These are phyloP conservation scores for Trematocara marginatum DNA, from an alignment of 2,113 vertebrate species.

Conservation along the genomic window DNA sequence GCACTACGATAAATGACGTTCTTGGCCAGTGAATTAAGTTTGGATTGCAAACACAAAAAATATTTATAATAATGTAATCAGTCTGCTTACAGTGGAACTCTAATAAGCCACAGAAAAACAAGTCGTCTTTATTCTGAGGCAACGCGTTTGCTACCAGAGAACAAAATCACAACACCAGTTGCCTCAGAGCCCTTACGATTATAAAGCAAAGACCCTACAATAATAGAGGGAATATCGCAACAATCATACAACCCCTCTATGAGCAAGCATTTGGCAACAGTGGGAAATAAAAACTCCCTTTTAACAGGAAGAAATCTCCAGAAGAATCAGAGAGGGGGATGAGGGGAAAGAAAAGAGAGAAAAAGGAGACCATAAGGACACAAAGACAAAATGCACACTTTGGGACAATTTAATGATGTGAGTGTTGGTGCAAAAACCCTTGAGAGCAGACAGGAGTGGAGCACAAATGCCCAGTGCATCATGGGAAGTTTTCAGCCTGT, in stretches of 20 bases:
- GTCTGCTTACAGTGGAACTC: not conserved
- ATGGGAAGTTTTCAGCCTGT: not conserved
- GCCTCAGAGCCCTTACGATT: not conserved
- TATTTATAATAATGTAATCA: not conserved
- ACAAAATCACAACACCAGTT: not conserved
- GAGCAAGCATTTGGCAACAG: not conserved
- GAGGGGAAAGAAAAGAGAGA: not conserved
- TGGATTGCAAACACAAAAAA: not conserved
- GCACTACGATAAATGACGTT: rapidly evolving
- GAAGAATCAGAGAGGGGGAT: not conserved
- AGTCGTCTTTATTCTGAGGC: not conserved
- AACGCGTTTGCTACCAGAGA: rapidly evolving
- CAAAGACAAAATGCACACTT: not conserved
- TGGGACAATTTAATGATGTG: not conserved
- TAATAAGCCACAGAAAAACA: not conserved
- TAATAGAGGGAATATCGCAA: not conserved
- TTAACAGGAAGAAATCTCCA: not conserved
- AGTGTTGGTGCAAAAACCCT: not conserved
- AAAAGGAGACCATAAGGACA: not conserved
- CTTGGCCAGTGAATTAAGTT: not conserved
- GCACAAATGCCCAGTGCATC: not conserved
- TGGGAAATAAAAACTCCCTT: not conserved
- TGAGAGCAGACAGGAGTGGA: not conserved
- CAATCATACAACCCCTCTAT: not conserved
- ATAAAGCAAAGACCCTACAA: not conserved